Evolutionary conservation across 2,888 invertebrate species (phyloP), one percentile per base, ranked within the genome.

Genomic region (Pediacus dermestoides): DNA sequence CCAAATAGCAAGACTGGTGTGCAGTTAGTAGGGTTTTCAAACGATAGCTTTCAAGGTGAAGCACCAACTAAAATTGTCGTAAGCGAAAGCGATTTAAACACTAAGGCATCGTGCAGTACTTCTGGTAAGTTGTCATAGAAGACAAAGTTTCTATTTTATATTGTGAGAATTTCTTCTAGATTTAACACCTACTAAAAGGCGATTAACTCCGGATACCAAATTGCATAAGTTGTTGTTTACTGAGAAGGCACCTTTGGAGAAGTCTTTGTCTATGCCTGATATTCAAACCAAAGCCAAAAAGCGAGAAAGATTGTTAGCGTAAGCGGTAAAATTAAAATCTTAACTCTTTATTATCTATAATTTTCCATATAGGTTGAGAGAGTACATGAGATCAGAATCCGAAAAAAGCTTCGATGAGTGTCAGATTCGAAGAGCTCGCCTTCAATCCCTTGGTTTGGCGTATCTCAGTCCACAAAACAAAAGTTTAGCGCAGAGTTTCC

Each of bases 181-280:
- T 39, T 21, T 48, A 16, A 42, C 45, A 15, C 44, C 35, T 28
- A 36, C 38, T 18, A 52, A 52, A 30, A 53, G 66, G 25, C 71
- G 67, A 55, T 49, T 69, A 16, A 64, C 70, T 1, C 68, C 72
- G 1, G 76, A 78, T 34, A 72, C 68, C 38, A 73, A 70, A 50
- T 54, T 77, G 2, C 61, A 58, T 26, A 47, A 52, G 15, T 38
- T 61, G 4, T 40, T 61, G n/a, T 60, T 61, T 30, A 44, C 57
- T 3, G 61, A 58, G 14, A 67, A 67, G 48, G 77, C 77, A 4
- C 81, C 85, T 0, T 63, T 89, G 28, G 85, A 87, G 60, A 89
- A 89, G 64, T 87, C 88, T 1, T 70, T 81, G 9, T 89, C 89
- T 0, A 82, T 90, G 81, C 89, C 90, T 0, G 88, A 90, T 56